A percentile compares a stretch with the other conserved stretches of the same genome.
phyloP scores from a whole-genome alignment of 2,888 invertebrate species.

The Syrista parreyssii region DNA sequence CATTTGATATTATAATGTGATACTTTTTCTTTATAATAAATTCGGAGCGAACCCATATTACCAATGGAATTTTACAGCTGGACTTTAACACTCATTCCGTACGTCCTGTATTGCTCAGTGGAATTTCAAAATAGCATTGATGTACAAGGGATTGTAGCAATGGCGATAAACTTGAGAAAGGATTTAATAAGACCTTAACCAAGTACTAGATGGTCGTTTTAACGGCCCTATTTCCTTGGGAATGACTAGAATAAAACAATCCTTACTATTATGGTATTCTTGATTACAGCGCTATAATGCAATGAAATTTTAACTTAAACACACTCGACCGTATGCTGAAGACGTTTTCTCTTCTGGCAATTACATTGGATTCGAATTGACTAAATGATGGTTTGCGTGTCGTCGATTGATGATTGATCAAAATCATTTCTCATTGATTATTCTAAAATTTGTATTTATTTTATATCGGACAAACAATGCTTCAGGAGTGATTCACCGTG shows the following conservation, averaged over 20 bases:
- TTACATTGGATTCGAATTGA: too few relatives aligned
- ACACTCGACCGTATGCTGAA: neutral
- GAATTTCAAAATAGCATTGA: neutral
- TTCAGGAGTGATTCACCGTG: neutral
- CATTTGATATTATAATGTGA: neutral
- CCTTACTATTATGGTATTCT: constrained; percentile 28
- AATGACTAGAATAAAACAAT: constrained; percentile 26
- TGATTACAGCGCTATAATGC: constrained; percentile 32
- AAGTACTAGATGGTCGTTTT: neutral
- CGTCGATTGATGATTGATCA: neutral
- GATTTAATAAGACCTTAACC: constrained; percentile 7
- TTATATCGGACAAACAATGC: neutral
- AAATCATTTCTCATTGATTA: neutral
- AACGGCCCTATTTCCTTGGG: constrained; percentile 10
- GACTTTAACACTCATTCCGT: neutral
- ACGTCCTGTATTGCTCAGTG: neutral
- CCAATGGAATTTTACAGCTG: neutral
- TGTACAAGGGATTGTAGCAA: neutral
- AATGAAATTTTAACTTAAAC: constrained; percentile 29
- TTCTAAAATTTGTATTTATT: neutral
- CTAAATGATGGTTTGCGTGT: too few relatives aligned
- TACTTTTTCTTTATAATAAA: neutral
- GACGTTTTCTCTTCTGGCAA: neutral
- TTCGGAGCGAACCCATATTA: neutral
- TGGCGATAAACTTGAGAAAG: neutral